Conservation (phyloP, 1,140 invertebrate species). For the Cherax quadricarinatus region DNA sequence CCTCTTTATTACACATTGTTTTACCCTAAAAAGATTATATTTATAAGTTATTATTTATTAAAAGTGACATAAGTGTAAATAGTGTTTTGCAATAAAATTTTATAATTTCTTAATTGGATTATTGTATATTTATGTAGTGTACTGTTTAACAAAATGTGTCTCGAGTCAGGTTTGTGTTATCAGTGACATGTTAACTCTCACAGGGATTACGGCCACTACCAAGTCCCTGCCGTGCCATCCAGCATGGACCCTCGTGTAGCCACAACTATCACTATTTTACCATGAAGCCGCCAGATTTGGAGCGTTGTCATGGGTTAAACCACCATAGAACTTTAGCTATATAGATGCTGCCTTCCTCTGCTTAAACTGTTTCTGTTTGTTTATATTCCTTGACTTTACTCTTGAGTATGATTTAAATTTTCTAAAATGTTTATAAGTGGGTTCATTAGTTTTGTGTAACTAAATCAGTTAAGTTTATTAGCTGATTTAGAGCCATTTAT, state of each 20-base stretch:
- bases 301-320: slow-evolving; percentile 30
- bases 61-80: too few relatives aligned
- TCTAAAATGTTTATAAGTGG: too few relatives aligned
- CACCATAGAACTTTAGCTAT: slow-evolving; percentile 1
- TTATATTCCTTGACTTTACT: too few relatives aligned
- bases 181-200: slow-evolving; percentile 16
- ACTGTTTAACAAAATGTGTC: not conserved
- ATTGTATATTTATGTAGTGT: too few relatives aligned
- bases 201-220: slow-evolving; percentile 45
- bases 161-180: not conserved
- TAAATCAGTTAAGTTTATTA: too few relatives aligned
- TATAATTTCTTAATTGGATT: too few relatives aligned
- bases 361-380: not conserved
- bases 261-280: slow-evolving; percentile 63
- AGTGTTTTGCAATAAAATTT: too few relatives aligned
- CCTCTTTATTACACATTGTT: too few relatives aligned
- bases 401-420: too few relatives aligned
- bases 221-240: slow-evolving; percentile 55
- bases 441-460: too few relatives aligned
- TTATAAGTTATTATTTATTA: not conserved
- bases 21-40: not conserved
- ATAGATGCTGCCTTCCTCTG: slow-evolving; percentile 4
- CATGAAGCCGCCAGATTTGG: slow-evolving; percentile 36
- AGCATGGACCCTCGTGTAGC: slow-evolving; percentile 48
- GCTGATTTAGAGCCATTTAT: too few relatives aligned